A percentile compares a stretch with the other conserved stretches of the same genome.
These are phyloP conservation scores for Cherax quadricarinatus DNA, from an alignment of 1,140 invertebrate species.

Conservation along the genomic window DNA sequence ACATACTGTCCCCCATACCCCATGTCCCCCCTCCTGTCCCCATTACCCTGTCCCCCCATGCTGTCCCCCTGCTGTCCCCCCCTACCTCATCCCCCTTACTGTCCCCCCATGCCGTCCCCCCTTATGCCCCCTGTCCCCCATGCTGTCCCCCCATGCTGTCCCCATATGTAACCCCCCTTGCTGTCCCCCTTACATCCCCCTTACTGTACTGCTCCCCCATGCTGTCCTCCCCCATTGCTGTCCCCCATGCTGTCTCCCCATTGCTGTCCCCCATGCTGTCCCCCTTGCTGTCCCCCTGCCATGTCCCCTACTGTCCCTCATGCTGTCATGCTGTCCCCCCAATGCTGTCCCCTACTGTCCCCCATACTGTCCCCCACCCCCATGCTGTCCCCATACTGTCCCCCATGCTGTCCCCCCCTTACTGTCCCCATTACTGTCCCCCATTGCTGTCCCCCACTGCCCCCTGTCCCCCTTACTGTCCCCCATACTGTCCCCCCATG, in stretches of 20 bases:
- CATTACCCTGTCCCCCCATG: too few species aligned
- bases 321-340: neutral
- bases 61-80: too few species aligned
- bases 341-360: slow-evolving; percentile 31
- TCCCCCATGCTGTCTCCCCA: neutral
- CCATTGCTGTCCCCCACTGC: neutral
- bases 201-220: neutral
- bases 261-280: neutral
- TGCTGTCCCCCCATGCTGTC: neutral
- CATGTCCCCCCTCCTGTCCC: too few species aligned
- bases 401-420: too few species aligned
- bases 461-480: too few species aligned
- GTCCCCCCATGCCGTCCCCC: neutral
- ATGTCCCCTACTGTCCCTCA: neutral
- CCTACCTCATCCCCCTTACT: too few species aligned
- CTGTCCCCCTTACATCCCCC: neutral
- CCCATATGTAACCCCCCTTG: too few species aligned
- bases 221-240: neutral
- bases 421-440: too few species aligned
- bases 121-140: neutral
- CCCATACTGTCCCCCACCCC: slow-evolving; percentile 8
- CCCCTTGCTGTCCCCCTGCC: too few species aligned
- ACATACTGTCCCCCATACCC: too few species aligned
- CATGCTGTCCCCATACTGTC: too few species aligned
- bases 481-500: slow-evolving; percentile 7